Percentiles rank a stretch among this genome's conserved stretches.
These are phyloP conservation scores for Porites lobata DNA, from an alignment of 92 coral and sea anemone species.

Conservation along the genomic window DNA sequence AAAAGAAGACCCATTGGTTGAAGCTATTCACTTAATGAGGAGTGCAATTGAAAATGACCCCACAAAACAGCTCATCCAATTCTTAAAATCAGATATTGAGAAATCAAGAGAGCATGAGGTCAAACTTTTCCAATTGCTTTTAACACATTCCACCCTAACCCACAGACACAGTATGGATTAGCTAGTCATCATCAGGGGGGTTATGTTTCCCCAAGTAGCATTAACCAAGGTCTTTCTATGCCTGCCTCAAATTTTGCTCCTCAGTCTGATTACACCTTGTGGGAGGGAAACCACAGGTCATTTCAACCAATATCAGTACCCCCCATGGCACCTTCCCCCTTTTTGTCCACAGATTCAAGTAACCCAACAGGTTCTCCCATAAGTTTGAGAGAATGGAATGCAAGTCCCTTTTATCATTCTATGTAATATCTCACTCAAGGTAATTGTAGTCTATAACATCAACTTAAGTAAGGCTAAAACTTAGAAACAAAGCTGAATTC, in stretches of 20 bases:
- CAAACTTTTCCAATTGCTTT: neutral
- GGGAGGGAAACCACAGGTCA: neutral
- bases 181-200: neutral
- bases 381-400: conserved; percentile 5
- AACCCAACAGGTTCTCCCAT: neutral
- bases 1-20: conserved; percentile 62
- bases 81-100: conserved; percentile 55
- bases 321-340: neutral
- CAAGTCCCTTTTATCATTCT: conserved; percentile 3
- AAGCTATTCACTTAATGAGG: conserved; percentile 45
- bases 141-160: neutral
- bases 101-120: conserved; percentile 59
- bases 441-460: no score
- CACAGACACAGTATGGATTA: neutral
- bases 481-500: neutral
- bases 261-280: neutral
- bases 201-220: neutral
- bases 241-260: neutral
- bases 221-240: conserved; percentile 7
- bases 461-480: neutral
- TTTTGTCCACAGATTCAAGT: conserved; percentile 6
- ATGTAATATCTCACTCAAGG: neutral
- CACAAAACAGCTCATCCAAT: conserved; percentile 47
- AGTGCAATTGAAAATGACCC: conserved; percentile 57
- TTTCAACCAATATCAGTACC: conserved; percentile 4